Percentiles rank a stretch among this genome's conserved stretches.
phyloP scores from a whole-genome alignment of 2,888 invertebrate species.

The Lypha dubia region DNA sequence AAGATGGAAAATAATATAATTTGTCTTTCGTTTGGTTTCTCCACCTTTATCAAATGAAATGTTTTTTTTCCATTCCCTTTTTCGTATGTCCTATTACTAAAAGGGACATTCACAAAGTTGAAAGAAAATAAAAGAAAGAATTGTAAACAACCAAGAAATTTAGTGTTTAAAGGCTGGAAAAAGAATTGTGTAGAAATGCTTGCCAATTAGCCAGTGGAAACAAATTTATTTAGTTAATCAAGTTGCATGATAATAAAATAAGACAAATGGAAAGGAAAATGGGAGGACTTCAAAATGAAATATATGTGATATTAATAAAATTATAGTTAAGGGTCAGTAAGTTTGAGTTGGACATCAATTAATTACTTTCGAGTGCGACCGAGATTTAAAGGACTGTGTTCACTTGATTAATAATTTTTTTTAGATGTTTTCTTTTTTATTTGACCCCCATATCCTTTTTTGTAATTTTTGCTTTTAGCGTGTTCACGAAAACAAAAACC shows the following conservation, averaged over 20 bases:
- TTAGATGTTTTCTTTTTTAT: not conserved
- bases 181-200: constrained; percentile 31
- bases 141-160: not conserved
- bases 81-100: not conserved
- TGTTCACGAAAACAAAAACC: not conserved
- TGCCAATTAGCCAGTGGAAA: constrained; percentile 50
- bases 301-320: constrained; percentile 11
- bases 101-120: not conserved
- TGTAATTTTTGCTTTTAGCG: not conserved
- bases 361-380: not conserved
- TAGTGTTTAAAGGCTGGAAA: constrained; percentile 6
- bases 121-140: not conserved
- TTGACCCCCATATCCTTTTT: not conserved
- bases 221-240: constrained; percentile 1
- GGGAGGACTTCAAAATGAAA: not conserved
- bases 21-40: constrained; percentile 16
- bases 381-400: not conserved
- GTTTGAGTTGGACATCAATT: constrained; percentile 24
- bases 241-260: not conserved
- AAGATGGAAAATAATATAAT: constrained; percentile 26
- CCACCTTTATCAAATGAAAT: not conserved
- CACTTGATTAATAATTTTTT: constrained; percentile 1
- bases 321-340: not conserved
- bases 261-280: constrained; percentile 1
- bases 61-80: constrained; percentile 1